Evolutionary conservation across 2,797 vertebrate species (phyloP), one percentile per base, ranked within the genome.

Genomic region (Poeciliopsis presidionis): DNA sequence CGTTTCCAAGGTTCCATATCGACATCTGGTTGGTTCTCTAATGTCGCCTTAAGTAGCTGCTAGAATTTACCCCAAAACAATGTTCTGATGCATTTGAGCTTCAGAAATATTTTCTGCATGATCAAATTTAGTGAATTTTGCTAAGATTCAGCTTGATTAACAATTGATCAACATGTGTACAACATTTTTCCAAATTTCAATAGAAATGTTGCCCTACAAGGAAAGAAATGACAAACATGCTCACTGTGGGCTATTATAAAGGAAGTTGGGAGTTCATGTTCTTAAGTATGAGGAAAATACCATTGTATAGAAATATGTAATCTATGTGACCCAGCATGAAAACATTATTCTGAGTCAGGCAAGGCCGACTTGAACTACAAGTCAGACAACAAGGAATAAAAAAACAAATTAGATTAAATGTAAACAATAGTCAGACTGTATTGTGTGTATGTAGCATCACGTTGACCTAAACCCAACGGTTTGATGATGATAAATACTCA

Each of bases 401-500:
- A 1, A 1, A 43, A 80, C 41, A 61, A 74, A 81, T 79, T 33
- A 61, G 61, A 72, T 79, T 71, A 73, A 83, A 85, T 14, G 70
- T 72, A 84, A 92, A 86, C 79, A 81, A 45, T 11, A 75, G 80
- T 30, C 57, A 30, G 41, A 46, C 49, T 81, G 11, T 75, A 51
- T 75, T 83, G 82, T 89, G 82, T 78, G 78, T 78, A 3, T 75
- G 73, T n/a, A 73, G 73, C 77, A 57, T 67, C 55, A 70, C 9
- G 14, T 81, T 13, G 1, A 80, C 76, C 51, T 53, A 59, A 72
- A 61, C 84, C 2, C n/a, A 85, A 39, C 71, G 51, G 72, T 80
- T 83, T 88, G 88, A 92, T 92, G 90, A 93, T 94, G 91, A 93
- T 93, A 87, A 92, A 93, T 89, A 92, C 87, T 93, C 81, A 84